Evolutionary conservation across 2,113 vertebrate genomes (phyloP).

Genomic region (Suncus etruscus): DNA sequence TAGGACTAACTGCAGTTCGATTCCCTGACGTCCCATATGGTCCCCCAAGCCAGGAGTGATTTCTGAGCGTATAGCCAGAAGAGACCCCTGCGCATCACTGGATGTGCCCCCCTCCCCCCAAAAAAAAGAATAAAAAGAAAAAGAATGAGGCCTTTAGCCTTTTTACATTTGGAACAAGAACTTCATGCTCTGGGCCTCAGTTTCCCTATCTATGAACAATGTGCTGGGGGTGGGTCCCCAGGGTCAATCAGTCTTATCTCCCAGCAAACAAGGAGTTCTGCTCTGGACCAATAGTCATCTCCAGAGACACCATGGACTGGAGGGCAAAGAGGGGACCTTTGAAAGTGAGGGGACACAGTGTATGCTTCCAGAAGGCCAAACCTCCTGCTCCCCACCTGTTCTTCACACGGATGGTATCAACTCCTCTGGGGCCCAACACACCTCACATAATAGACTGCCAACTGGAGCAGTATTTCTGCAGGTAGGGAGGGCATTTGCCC

Average conservation of each 20-base stretch:
- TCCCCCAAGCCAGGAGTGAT: no score
- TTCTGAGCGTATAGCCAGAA: no score
- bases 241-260: background rate
- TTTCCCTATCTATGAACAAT: background rate
- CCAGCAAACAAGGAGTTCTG: background rate
- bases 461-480: no score
- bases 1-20: no score
- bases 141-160: background rate
- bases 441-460: background rate
- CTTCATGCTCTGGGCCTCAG: background rate
- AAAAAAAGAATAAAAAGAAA: no score
- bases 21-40: no score
- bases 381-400: background rate
- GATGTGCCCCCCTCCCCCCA: no score
- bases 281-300: background rate
- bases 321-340: background rate
- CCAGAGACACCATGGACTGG: no score
- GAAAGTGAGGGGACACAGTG: background rate
- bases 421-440: background rate
- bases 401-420: background rate
- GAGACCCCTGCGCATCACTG: no score
- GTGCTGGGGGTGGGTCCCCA: background rate
- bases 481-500: no score
- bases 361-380: background rate
- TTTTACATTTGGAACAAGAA: background rate